Evolutionary conservation across 1,140 invertebrate species (phyloP).

Genomic region (Reticulitermes speratus): DNA sequence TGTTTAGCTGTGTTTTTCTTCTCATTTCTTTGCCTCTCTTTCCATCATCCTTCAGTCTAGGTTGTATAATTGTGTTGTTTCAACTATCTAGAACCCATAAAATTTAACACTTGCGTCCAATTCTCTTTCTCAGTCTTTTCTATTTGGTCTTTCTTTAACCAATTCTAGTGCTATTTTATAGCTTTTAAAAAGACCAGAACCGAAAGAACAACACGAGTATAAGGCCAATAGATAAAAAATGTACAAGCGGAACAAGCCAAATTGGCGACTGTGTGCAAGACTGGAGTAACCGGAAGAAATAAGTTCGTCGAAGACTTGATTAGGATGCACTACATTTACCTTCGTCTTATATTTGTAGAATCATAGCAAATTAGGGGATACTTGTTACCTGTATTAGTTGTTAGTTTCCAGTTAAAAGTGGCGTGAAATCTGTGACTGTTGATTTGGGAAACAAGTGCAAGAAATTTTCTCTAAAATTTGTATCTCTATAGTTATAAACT

Average conservation of each 20-base stretch:
- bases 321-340: too few species aligned
- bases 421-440: too few species aligned
- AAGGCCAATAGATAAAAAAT: neutral
- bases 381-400: too few species aligned
- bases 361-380: too few species aligned
- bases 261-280: neutral
- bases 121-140: neutral
- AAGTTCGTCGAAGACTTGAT: too few species aligned
- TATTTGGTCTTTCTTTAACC: neutral
- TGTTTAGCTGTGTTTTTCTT: constrained; percentile 1
- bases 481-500: too few species aligned
- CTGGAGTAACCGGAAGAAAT: neutral
- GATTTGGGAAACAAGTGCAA: too few species aligned
- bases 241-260: neutral
- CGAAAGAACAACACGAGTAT: neutral
- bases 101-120: neutral
- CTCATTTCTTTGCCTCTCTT: neutral
- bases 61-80: neutral
- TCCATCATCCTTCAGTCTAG: neutral
- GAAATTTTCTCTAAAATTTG: too few species aligned
- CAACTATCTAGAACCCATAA: neutral
- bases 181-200: neutral
- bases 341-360: too few species aligned
- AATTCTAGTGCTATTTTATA: neutral
- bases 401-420: too few species aligned